A percentile compares a stretch with the other conserved stretches of the same genome.
phyloP scores from a whole-genome alignment of 2,888 invertebrate genomes.

The Drosophila kanekoi region DNA sequence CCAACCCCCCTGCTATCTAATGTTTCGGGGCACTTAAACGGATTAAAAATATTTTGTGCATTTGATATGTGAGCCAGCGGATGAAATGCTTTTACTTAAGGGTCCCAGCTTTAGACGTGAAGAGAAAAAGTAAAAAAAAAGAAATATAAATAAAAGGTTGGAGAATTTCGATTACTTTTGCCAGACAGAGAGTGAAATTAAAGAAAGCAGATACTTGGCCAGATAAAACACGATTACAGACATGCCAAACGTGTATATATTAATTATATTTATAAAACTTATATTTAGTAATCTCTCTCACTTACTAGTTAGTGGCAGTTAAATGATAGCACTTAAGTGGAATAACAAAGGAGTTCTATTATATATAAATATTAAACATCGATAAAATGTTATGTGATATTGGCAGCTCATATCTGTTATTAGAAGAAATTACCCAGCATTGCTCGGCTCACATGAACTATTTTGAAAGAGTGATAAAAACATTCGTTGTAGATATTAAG shows the following conservation, averaged over 20 bases:
- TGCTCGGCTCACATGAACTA: no score
- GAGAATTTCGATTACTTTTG: slow-evolving; percentile 55
- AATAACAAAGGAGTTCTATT: no score
- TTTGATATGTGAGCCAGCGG: slow-evolving; percentile 71
- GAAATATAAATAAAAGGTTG: no score
- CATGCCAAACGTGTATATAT: not conserved
- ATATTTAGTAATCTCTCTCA: not conserved
- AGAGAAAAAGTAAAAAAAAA: not conserved
- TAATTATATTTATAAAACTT: slow-evolving; percentile 9
- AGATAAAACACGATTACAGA: slow-evolving; percentile 16
- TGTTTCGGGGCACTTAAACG: slow-evolving; percentile 75
- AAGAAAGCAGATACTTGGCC: slow-evolving; percentile 16
- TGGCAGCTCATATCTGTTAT: no score
- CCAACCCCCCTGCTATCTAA: slow-evolving; percentile 1
- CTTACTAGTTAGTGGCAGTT: no score
- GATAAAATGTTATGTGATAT: no score
- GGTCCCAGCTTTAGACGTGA: not conserved
- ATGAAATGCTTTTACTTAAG: slow-evolving; percentile 57
- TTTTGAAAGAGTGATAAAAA: no score
- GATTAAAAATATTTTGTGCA: slow-evolving; percentile 82
- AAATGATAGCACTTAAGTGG: no score
- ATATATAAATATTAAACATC: no score
- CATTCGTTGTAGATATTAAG: no score
- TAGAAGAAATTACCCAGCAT: no score
- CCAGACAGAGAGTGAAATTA: slow-evolving; percentile 16